phyloP scores from a whole-genome alignment of 2,113 vertebrate genomes.

The Diphyllodes magnificus region DNA sequence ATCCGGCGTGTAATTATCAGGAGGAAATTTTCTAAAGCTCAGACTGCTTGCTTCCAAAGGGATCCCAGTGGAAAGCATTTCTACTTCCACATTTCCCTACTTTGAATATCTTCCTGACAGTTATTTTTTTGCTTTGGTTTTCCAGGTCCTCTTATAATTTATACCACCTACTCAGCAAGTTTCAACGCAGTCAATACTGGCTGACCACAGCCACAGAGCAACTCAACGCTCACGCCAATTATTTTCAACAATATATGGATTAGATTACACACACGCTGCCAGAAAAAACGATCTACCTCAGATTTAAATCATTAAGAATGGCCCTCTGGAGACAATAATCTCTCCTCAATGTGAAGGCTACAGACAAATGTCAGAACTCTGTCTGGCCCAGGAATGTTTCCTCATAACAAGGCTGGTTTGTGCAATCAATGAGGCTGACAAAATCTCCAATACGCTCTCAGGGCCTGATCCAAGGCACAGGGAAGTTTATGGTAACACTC shows the following conservation, averaged over 20 bases:
- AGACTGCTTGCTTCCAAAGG: background rate
- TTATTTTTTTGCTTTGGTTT: background rate
- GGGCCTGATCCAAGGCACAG: slow-evolving; percentile 6
- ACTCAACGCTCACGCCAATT: background rate
- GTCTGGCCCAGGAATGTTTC: slow-evolving; percentile 43
- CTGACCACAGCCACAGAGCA: slow-evolving; percentile 30
- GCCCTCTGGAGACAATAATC: slow-evolving; percentile 52
- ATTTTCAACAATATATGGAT: slow-evolving; percentile 56
- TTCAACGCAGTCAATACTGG: background rate
- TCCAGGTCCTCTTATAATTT: background rate
- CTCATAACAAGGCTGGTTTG: slow-evolving; percentile 53
- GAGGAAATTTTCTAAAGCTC: background rate
- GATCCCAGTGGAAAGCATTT: background rate
- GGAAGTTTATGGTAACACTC: slow-evolving; percentile 35
- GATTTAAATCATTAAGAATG: slow-evolving; percentile 59
- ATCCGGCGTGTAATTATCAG: background rate
- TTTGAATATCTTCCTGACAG: background rate
- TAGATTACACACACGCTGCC: slow-evolving; percentile 24
- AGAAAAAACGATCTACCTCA: slow-evolving; percentile 45
- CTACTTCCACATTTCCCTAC: background rate
- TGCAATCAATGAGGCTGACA: slow-evolving; percentile 58
- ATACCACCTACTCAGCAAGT: background rate
- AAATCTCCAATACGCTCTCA: slow-evolving; percentile 24
- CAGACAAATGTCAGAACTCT: slow-evolving; percentile 41
- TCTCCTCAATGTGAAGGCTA: slow-evolving; percentile 53